phyloP scores from a whole-genome alignment of 2,888 invertebrate genomes.

The Acanthosepion pharaonis region DNA sequence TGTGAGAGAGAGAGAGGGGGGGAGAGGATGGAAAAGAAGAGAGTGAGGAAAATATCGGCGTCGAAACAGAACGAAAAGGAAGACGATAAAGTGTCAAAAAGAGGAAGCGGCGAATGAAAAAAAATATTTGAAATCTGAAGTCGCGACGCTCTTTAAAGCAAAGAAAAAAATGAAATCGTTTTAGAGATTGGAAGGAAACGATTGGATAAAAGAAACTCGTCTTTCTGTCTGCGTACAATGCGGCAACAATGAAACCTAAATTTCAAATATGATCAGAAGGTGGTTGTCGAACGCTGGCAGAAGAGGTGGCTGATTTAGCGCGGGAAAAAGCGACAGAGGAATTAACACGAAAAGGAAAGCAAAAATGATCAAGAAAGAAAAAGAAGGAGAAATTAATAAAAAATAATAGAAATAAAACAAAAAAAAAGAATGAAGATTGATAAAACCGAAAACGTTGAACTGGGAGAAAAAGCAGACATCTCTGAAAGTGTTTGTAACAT shows the following conservation, averaged over 20 bases:
- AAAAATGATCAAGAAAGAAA: not conserved
- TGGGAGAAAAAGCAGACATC: not conserved
- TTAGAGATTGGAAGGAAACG: not conserved
- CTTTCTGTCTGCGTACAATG: not conserved
- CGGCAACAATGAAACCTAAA: not conserved
- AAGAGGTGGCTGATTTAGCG: not conserved
- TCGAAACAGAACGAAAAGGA: too few species aligned
- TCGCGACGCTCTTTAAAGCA: not conserved
- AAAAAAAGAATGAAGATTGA: not conserved
- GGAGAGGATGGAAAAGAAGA: too few species aligned
- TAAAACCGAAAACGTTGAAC: not conserved
- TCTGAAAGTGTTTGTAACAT: not conserved
- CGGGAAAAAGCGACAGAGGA: not conserved
- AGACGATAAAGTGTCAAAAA: not conserved
- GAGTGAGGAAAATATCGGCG: too few species aligned
- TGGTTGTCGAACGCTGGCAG: not conserved
- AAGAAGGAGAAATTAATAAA: not conserved
- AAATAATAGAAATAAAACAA: not conserved
- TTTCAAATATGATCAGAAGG: not conserved
- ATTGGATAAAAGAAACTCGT: not conserved
- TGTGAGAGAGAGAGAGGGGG: too few species aligned
- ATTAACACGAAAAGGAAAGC: not conserved
- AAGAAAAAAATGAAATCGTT: not conserved
- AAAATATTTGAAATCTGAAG: not conserved
- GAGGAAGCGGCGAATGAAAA: not conserved